Percentiles rank a stretch among this genome's conserved stretches.
phyloP scores from a whole-genome alignment of 2,888 invertebrate genomes.

The Morpho deidamia region DNA sequence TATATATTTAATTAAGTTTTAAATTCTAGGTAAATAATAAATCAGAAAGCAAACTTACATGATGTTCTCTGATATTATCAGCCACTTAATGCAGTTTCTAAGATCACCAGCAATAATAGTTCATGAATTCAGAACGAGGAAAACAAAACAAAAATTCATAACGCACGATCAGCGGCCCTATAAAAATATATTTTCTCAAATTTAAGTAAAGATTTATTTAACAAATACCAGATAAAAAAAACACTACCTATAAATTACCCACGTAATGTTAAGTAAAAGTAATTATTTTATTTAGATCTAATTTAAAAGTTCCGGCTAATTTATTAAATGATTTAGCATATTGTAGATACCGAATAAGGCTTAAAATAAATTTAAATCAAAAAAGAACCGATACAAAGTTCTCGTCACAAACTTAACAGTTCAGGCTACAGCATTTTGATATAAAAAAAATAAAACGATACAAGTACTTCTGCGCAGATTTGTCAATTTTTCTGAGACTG shows the following conservation, averaged over 20 bases:
- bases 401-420: neutral
- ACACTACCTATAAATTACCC: neutral
- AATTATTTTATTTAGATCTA: conserved; percentile 8
- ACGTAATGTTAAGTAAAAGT: neutral
- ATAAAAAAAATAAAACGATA: conserved; percentile 5
- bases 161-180: too few relatives aligned
- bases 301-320: conserved; percentile 13
- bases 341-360: neutral
- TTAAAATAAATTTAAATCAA: neutral
- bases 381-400: neutral
- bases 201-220: too few relatives aligned
- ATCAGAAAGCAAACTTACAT: neutral
- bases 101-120: neutral
- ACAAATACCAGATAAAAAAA: neutral
- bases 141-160: neutral
- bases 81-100: neutral
- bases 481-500: conserved; percentile 14
- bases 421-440: neutral
- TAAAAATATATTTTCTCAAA: too few relatives aligned
- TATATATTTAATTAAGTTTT: neutral
- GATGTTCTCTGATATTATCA: neutral
- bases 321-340: conserved; percentile 7
- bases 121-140: neutral
- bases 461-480: conserved; percentile 16
- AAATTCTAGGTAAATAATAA: neutral